A percentile compares a stretch with the other conserved stretches of the same genome.
These are phyloP conservation scores for Nomada ferruginata DNA, from an alignment of 2,888 invertebrate species.

Conservation along the genomic window DNA sequence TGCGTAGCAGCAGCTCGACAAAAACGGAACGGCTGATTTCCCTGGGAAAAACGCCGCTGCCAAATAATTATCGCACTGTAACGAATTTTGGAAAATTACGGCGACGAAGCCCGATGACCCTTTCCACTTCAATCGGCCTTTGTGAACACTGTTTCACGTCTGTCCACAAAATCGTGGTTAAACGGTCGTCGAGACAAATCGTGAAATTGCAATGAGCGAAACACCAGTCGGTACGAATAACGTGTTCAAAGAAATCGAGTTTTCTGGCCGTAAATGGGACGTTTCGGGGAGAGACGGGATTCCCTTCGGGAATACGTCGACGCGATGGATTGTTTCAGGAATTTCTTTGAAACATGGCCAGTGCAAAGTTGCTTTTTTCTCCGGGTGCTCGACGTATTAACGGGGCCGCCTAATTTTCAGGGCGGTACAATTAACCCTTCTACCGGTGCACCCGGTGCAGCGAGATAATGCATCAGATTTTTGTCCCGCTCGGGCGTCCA, in stretches of 20 bases:
- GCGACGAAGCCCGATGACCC: not conserved
- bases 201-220: not conserved
- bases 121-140: not conserved
- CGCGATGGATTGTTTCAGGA: slow-evolving; percentile 18
- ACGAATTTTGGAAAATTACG: slow-evolving; percentile 1
- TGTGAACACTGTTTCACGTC: not conserved
- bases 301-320: not conserved
- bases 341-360: slow-evolving; percentile 29
- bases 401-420: slow-evolving; percentile 27
- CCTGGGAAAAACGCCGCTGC: not conserved
- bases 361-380: not conserved
- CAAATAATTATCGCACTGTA: slow-evolving; percentile 4
- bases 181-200: slow-evolving; percentile 18
- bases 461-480: slow-evolving; percentile 19
- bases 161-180: slow-evolving; percentile 1
- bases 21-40: not conserved
- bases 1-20: no score
- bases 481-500: not conserved
- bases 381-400: not conserved
- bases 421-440: slow-evolving; percentile 34
- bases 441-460: not conserved
- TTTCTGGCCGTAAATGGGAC: slow-evolving; percentile 14
- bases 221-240: slow-evolving; percentile 21
- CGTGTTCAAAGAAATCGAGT: slow-evolving; percentile 40
- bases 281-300: not conserved